Evolutionary conservation across 2,113 vertebrate species (phyloP).

Genomic region (Bagarius yarrelli): DNA sequence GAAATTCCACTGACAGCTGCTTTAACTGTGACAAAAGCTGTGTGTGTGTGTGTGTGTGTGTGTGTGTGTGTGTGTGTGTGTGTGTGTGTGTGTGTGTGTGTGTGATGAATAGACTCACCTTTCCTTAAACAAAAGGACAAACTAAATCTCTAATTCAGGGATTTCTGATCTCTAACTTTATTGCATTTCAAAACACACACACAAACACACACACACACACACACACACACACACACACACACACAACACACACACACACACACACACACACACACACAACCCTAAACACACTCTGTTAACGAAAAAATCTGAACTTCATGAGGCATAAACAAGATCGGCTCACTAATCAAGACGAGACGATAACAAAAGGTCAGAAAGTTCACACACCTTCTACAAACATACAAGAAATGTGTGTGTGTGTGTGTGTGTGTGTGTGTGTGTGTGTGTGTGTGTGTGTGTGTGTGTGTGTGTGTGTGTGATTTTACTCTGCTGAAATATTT

Average conservation of each 20-base stretch:
- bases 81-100: conserved; percentile 32
- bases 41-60: conserved; percentile 41
- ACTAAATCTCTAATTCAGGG: not conserved
- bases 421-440: not conserved
- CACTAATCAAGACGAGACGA: not conserved
- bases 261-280: too few relatives aligned
- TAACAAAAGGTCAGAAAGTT: not conserved
- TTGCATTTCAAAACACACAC: too few relatives aligned
- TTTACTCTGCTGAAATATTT: too few relatives aligned
- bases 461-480: not conserved
- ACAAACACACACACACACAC: too few relatives aligned
- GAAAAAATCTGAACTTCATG: too few relatives aligned
- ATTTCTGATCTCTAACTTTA: too few relatives aligned
- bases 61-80: conserved; percentile 32
- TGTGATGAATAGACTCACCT: conserved; percentile 7
- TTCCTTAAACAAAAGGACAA: conserved; percentile 11
- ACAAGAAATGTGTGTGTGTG: not conserved
- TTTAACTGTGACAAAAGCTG: conserved; percentile 1
- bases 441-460: not conserved
- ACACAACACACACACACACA: too few relatives aligned
- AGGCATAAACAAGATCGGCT: too few relatives aligned
- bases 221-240: too few relatives aligned
- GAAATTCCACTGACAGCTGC: conserved; percentile 50
- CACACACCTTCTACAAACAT: not conserved
- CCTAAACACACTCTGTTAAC: too few relatives aligned